Percentiles rank a stretch among this genome's conserved stretches.
Evolutionary conservation across 1,140 invertebrate genomes (phyloP).

Genomic region (Tetraneura akinire): DNA sequence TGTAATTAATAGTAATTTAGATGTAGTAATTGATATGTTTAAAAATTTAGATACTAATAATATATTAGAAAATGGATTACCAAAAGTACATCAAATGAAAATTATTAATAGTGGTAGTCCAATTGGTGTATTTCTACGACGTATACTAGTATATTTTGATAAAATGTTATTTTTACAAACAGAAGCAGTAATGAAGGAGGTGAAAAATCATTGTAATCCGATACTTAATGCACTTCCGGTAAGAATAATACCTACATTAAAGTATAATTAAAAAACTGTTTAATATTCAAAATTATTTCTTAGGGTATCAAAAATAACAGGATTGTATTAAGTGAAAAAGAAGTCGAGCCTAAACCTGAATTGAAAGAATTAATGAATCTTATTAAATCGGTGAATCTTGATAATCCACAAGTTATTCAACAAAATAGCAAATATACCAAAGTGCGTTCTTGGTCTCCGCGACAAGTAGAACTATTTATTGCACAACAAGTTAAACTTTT

Average conservation of each 20-base stretch:
- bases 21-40: constrained; percentile 67
- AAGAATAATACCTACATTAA: neutral
- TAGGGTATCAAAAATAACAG: neutral
- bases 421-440: constrained; percentile 60
- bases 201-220: constrained; percentile 61
- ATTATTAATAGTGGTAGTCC: constrained; percentile 60
- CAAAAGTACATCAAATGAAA: constrained; percentile 52
- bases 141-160: constrained; percentile 78
- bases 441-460: constrained; percentile 71
- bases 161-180: constrained; percentile 81
- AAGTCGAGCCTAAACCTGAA: constrained; percentile 10
- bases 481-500: constrained; percentile 80
- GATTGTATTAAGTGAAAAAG: neutral
- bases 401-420: constrained; percentile 42
- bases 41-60: constrained; percentile 60
- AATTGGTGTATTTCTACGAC: constrained; percentile 71
- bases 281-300: neutral
- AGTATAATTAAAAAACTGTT: too few relatives aligned
- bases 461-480: constrained; percentile 85
- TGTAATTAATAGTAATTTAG: constrained; percentile 63
- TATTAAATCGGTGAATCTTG: constrained; percentile 29
- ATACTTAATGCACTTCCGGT: constrained; percentile 52
- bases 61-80: constrained; percentile 52
- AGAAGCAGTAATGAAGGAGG: constrained; percentile 68
- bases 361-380: neutral